Base-by-base conservation (phyloP, 2,888 invertebrate species). In the Philonicus albiceps region DNA sequence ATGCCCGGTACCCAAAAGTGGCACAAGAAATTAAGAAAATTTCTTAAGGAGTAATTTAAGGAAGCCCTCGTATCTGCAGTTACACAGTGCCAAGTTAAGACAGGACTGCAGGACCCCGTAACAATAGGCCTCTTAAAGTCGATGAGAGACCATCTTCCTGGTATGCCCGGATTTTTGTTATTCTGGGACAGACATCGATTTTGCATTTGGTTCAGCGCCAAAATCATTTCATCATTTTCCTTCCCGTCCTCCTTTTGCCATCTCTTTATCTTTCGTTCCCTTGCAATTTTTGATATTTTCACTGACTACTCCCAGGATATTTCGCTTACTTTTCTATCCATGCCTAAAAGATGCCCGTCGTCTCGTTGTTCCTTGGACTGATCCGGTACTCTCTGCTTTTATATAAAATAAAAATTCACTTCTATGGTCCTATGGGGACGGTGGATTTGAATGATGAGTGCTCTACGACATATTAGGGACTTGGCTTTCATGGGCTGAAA, bases 201-300 rank as follows among this genome's bases (percentile, higher is more conserved):
- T 84, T 84, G 37, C 72, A 84, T 84, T 84, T 84, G 84, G 84
- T 84, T 84, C 72, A 34, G 30, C n/a, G 84, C 84, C 84, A 84
- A 84, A 84, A 84, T 80, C 49, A 27, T 80, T 80, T 80, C 53
- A 53, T 30, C 37, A 80, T 80, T 80, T 80, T 13, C 49, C 49
- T 3, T n/a, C n/a, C 43, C 8, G 16, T 22, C 43, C 40, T 1
- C 40, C 40, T 1, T 7, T 6, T 7, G 40, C 40, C 40, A 40
- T 7, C 49, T 49, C 49, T 49, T 49, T 49, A 49, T 49, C 49
- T 3, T 5, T 3, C n/a, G 49, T 49, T 49, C 49, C 49, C 49
- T 49, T 49, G 49, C 49, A 49, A 49, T 49, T 64, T 64, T 64
- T 64, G 22, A 3, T 27, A 11, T 27, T 27, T 64, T 27, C 11